phyloP scores from a whole-genome alignment of 2,888 invertebrate species.

The Hybos culiciformis region DNA sequence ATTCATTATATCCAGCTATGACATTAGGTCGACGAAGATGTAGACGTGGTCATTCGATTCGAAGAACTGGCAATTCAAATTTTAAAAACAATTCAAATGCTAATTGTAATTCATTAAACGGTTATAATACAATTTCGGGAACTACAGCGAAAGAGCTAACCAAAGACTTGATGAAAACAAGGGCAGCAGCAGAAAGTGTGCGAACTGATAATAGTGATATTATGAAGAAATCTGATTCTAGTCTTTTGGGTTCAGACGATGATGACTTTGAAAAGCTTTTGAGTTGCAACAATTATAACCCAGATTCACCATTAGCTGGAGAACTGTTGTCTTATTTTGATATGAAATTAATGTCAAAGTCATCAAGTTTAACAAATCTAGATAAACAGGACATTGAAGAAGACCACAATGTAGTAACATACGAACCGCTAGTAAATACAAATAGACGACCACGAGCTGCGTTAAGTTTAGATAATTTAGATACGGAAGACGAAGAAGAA shows the following conservation, averaged over 20 bases:
- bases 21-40: slow-evolving; percentile 45
- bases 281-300: slow-evolving; percentile 28
- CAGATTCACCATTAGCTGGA: slow-evolving; percentile 26
- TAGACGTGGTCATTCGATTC: slow-evolving; percentile 32
- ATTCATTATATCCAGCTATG: slow-evolving; percentile 41
- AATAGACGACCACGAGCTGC: slow-evolving; percentile 1
- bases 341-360: slow-evolving; percentile 28
- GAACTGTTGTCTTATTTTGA: slow-evolving; percentile 35
- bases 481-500: slow-evolving; percentile 13
- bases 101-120: slow-evolving; percentile 12
- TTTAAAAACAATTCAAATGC: too few relatives aligned
- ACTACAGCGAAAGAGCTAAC: not conserved
- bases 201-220: slow-evolving; percentile 1
- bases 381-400: slow-evolving; percentile 10
- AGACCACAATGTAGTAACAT: slow-evolving; percentile 4
- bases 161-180: slow-evolving; percentile 5
- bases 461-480: slow-evolving; percentile 16
- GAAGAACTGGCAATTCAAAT: slow-evolving; percentile 30
- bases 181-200: not conserved
- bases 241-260: slow-evolving; percentile 25
- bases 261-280: slow-evolving; percentile 34
- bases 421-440: slow-evolving; percentile 1
- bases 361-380: slow-evolving; percentile 27
- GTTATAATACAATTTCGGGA: not conserved
- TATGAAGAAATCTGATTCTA: slow-evolving; percentile 19